Percentiles rank a stretch among this genome's conserved stretches.
Evolutionary conservation across 2,888 invertebrate genomes (phyloP).

Genomic region (Leptogaster cylindrica): DNA sequence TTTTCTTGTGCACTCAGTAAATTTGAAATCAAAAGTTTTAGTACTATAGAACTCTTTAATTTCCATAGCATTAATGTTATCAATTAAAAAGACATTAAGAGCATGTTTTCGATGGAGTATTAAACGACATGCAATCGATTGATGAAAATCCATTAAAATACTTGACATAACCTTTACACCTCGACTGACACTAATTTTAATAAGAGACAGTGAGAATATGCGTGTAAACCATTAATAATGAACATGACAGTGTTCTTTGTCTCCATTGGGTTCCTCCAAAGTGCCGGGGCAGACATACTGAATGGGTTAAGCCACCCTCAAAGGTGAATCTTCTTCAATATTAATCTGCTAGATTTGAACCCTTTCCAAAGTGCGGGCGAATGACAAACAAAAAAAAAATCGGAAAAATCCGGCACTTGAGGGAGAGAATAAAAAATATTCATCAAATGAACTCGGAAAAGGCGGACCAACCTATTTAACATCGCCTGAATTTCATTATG

Average conservation of each 20-base stretch:
- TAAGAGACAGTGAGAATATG: conserved; percentile 4
- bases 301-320: conserved; percentile 14
- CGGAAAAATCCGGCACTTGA: conserved; percentile 26
- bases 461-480: conserved; percentile 47
- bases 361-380: conserved; percentile 2
- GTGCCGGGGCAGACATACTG: background rate
- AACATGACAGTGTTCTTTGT: background rate
- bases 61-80: too few species aligned
- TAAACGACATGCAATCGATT: too few species aligned
- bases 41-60: too few species aligned
- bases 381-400: conserved; percentile 25
- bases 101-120: too few species aligned
- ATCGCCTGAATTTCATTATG: conserved; percentile 46
- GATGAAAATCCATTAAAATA: conserved; percentile 38
- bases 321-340: background rate
- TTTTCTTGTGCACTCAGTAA: too few species aligned
- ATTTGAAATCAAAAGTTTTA: too few species aligned
- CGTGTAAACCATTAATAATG: conserved; percentile 21
- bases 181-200: conserved; percentile 32
- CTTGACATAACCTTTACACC: conserved; percentile 36
- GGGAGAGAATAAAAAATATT: conserved; percentile 44
- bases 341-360: conserved; percentile 16
- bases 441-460: conserved; percentile 47
- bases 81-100: too few species aligned
- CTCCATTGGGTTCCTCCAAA: background rate